Base-by-base conservation (phyloP, 1,140 invertebrate species). In the Diuraphis noxia region DNA sequence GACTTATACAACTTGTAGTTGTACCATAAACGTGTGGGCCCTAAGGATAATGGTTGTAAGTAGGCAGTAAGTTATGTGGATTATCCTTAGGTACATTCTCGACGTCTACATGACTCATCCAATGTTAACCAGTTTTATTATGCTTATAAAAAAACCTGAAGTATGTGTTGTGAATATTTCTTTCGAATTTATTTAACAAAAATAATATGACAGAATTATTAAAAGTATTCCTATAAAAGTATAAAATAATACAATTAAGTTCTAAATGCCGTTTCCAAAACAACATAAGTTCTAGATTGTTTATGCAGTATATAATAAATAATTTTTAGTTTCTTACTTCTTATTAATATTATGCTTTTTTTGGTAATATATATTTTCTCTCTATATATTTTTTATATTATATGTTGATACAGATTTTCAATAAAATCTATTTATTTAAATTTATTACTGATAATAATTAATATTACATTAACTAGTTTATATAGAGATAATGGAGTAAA, bases 111-210 rank as follows among this genome's bases (percentile, higher is more conserved):
- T 79, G 88, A 89, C 87, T 89, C 88, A 89, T 89, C 56, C 88
- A 89, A 89, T 89, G 88, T 89, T 89, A 89, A 77, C 88, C 52
- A 89, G 88, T 89, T 89, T 41, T 43, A 36, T 41, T n/a, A 56
- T 25, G 30, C 19, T 43, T 84, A n/a, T 52, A 38, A 49, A 49
- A 86, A 86, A 86, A 85, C 43, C n/a, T 21, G 40, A 85, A 82
- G 81, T 85, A 46, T 85, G 82, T 34, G 82, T 85, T 34, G 41
- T 85, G 41, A 46, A 85, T 85, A 43, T 85, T 85, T 85, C 19
- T 85, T 85, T 82, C 1, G 13, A 85, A 85, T 85, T 30, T 30
- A 82, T 41, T 82, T 82, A 41, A 41, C 40, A 30, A 82, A 40
- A 82, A 81, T 81, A 72, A 41, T n/a, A 82, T 82, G 10, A 40